A percentile compares a stretch with the other conserved stretches of the same genome.
These are phyloP conservation scores for Tetramorium bicarinatum DNA, from an alignment of 2,888 invertebrate species.

Conservation along the genomic window DNA sequence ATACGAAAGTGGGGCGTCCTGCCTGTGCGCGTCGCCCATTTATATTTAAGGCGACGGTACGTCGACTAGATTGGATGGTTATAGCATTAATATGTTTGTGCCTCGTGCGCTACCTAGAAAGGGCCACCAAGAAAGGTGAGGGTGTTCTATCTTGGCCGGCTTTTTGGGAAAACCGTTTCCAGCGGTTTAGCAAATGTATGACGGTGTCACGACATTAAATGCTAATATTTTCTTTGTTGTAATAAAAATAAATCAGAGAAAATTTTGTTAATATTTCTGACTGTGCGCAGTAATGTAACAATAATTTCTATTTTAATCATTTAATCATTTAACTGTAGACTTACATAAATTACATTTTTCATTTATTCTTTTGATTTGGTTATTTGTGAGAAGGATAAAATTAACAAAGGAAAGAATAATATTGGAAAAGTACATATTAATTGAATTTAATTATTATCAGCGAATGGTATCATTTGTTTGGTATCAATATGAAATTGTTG, in stretches of 20 bases:
- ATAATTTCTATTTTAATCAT: not conserved
- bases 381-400: not conserved
- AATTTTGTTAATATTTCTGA: not conserved
- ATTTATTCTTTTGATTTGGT: not conserved
- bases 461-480: slow-evolving; percentile 22
- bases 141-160: slow-evolving; percentile 31
- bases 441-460: slow-evolving; percentile 48
- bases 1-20: slow-evolving; percentile 83
- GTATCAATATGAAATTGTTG: not conserved
- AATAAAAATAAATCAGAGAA: not conserved
- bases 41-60: slow-evolving; percentile 83
- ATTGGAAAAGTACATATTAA: slow-evolving; percentile 41
- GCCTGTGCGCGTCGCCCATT: slow-evolving; percentile 79
- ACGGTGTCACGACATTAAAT: not conserved
- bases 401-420: slow-evolving; percentile 21
- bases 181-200: not conserved
- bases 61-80: slow-evolving; percentile 82
- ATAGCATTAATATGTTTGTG: slow-evolving; percentile 81
- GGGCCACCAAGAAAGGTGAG: slow-evolving; percentile 35
- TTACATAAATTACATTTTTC: not conserved
- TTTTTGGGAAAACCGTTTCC: slow-evolving; percentile 41
- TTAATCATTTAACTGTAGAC: not conserved
- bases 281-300: not conserved
- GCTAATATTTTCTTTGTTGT: not conserved
- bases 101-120: slow-evolving; percentile 66